Evolutionary conservation across 2,797 vertebrate genomes (phyloP).

Genomic region (Anabacerthia variegaticeps): DNA sequence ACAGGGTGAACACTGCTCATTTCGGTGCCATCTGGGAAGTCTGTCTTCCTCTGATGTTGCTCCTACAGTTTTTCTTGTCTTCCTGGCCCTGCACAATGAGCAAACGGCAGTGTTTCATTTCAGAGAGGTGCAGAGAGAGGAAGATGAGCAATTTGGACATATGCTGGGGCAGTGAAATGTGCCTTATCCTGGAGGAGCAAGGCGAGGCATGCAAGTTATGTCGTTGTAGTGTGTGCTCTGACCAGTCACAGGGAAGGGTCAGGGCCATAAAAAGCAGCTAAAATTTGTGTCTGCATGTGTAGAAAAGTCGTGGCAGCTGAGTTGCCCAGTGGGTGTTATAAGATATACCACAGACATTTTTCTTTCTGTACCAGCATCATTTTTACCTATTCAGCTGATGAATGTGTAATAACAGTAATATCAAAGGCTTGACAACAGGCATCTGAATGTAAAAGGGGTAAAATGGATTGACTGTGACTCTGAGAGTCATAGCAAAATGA

Average conservation of each 20-base stretch:
- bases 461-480: neutral
- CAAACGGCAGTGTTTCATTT: neutral
- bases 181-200: conserved; percentile 2
- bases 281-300: neutral
- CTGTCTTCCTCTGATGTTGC: neutral
- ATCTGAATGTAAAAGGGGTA: neutral
- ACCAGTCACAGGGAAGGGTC: neutral
- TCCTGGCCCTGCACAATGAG: neutral
- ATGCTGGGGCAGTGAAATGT: neutral
- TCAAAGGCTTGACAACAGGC: neutral
- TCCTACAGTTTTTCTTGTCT: neutral
- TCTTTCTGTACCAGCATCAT: neutral
- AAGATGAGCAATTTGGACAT: neutral
- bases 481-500: neutral
- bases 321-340: neutral
- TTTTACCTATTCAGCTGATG: neutral
- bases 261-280: neutral
- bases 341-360: neutral
- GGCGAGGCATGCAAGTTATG: conserved; percentile 17
- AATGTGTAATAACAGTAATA: neutral
- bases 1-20: neutral
- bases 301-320: neutral
- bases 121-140: neutral
- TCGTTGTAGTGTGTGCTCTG: neutral
- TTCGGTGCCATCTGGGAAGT: neutral